A percentile compares a stretch with the other conserved stretches of the same genome.
Evolutionary conservation across 2,113 vertebrate species (phyloP).

Genomic region (Vireo altiloquus): DNA sequence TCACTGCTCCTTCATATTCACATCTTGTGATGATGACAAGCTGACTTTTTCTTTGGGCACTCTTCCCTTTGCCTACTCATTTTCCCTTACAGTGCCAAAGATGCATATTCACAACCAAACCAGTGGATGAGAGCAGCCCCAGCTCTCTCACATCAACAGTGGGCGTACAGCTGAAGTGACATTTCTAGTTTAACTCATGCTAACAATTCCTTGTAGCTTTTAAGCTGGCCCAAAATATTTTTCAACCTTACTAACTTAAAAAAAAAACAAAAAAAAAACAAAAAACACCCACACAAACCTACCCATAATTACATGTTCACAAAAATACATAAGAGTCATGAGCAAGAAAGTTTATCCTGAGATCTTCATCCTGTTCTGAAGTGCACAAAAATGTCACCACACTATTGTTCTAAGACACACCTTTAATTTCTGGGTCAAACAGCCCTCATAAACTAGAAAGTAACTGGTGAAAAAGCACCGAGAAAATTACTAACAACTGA

Average conservation of each 20-base stretch:
- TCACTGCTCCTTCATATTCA: not conserved
- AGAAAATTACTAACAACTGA: not conserved
- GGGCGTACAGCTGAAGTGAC: fast-evolving
- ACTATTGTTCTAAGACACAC: not conserved
- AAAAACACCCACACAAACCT: not conserved
- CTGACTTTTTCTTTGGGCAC: not conserved
- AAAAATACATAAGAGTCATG: not conserved
- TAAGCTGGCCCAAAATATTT: not conserved
- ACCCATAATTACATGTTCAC: not conserved
- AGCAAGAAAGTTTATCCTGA: not conserved
- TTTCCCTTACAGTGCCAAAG: not conserved
- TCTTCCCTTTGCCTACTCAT: not conserved
- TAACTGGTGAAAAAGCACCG: not conserved
- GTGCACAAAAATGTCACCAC: not conserved
- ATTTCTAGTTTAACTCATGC: not conserved
- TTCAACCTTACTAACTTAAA: not conserved
- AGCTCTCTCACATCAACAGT: not conserved
- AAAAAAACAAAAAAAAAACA: not conserved
- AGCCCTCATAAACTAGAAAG: not conserved
- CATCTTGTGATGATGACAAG: not conserved
- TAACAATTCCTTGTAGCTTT: not conserved
- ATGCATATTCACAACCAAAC: not conserved
- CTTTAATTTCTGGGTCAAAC: not conserved
- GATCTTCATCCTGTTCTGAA: not conserved
- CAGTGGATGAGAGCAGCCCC: not conserved